These are phyloP conservation scores for Gopherus evgoodei DNA, from an alignment of 2,113 vertebrate genomes.

Conservation along the genomic window DNA sequence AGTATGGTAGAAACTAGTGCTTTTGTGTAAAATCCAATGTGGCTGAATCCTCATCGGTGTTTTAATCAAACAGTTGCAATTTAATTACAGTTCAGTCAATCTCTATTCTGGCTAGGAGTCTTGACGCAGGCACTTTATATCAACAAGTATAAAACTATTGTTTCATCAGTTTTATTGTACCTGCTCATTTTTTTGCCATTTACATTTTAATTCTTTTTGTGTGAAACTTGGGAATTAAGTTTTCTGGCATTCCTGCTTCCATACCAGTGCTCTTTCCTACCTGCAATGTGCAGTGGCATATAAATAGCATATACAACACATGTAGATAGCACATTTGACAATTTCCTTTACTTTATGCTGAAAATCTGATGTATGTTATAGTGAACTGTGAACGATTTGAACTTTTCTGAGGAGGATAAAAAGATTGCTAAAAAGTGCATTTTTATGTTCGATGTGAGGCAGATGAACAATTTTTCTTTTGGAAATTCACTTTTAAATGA, in stretches of 20 bases:
- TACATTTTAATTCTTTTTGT: neutral
- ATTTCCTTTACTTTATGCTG: neutral
- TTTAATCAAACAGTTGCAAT: neutral
- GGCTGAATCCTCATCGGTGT: neutral
- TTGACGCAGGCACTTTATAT: neutral
- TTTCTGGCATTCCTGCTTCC: neutral
- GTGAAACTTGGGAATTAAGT: neutral
- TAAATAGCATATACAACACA: neutral
- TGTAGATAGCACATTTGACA: neutral
- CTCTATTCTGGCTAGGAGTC: neutral
- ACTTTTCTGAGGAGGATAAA: neutral
- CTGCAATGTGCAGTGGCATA: neutral
- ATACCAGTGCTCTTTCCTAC: neutral
- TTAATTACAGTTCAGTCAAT: neutral
- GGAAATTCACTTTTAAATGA: neutral
- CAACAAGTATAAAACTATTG: neutral
- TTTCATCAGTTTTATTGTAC: neutral
- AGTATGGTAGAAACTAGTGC: neutral
- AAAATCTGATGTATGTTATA: neutral
- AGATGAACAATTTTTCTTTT: neutral
- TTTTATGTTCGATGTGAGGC: neutral
- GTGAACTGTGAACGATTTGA: neutral
- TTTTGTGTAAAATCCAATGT: neutral
- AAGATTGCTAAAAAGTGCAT: neutral
- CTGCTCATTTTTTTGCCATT: neutral